Conservation (phyloP, 2,113 vertebrate genomes). For the Turnix velox region DNA sequence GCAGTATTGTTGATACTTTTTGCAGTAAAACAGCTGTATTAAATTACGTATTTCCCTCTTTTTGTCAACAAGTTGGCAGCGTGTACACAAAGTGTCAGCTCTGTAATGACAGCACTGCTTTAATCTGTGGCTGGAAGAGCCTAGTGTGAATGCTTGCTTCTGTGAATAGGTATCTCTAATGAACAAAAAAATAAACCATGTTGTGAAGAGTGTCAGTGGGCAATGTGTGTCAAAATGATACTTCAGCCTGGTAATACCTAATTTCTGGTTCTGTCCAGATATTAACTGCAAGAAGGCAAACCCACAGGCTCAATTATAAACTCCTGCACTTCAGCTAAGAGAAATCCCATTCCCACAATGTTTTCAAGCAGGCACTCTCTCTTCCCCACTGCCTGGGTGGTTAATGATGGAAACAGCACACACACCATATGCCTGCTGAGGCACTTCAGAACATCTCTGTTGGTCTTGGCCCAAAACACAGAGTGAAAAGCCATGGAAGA, state of each 20-base stretch:
- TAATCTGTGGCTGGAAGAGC: neutral
- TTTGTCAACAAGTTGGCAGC: conserved; percentile 35
- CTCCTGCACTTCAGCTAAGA: neutral
- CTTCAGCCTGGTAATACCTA: neutral
- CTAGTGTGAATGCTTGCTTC: neutral
- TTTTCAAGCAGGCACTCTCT: neutral
- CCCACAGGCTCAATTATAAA: neutral
- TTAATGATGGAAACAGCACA: conserved; percentile 36
- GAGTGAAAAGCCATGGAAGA: neutral
- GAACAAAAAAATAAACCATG: neutral
- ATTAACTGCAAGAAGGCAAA: neutral
- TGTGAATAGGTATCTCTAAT: neutral
- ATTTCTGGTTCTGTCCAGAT: neutral
- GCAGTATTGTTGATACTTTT: conserved; percentile 43
- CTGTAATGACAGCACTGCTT: neutral
- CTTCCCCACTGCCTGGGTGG: neutral
- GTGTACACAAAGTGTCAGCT: neutral
- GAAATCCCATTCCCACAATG: neutral
- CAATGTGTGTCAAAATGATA: neutral
- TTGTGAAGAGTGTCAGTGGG: fast-evolving
- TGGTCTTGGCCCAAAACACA: neutral
- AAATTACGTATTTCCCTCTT: neutral
- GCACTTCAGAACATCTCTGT: neutral
- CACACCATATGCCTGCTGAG: neutral
- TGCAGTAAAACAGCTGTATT: conserved; percentile 57